Evolutionary conservation across 2,888 invertebrate genomes (phyloP).

Genomic region (Amphiduros pacificus): DNA sequence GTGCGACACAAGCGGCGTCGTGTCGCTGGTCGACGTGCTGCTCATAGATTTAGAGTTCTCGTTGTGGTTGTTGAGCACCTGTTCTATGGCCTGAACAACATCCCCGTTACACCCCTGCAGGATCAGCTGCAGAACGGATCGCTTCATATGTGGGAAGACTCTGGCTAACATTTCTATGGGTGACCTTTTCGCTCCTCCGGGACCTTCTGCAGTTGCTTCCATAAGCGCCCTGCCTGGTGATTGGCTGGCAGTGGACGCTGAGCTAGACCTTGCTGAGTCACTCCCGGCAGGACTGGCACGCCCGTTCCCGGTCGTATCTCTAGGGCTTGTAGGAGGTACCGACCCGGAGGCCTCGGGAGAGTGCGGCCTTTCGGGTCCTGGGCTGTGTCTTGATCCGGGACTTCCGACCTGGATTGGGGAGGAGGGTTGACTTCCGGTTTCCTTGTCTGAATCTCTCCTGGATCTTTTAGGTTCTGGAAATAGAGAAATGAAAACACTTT

Average conservation of each 20-base stretch:
- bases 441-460: not conserved
- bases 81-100: slow-evolving; percentile 89
- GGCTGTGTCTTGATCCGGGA: not conserved
- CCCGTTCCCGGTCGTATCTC: no score
- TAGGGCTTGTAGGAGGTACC: no score
- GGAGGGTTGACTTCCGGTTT: not conserved
- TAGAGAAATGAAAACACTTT: not conserved
- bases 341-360: no score
- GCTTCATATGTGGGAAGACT: slow-evolving; percentile 85
- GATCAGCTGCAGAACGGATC: slow-evolving; percentile 83
- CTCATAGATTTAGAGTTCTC: slow-evolving; percentile 22
- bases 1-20: slow-evolving; percentile 10
- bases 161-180: slow-evolving; percentile 83
- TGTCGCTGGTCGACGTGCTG: slow-evolving; percentile 14
- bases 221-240: slow-evolving; percentile 4
- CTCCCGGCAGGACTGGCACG: slow-evolving; percentile 13
- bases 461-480: slow-evolving; percentile 8
- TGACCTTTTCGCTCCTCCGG: slow-evolving; percentile 18
- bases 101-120: slow-evolving; percentile 85
- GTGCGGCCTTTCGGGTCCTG: no score
- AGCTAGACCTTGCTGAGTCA: slow-evolving; percentile 13
- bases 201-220: not conserved
- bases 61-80: slow-evolving; percentile 65
- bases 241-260: slow-evolving; percentile 1
- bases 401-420: not conserved